Percentiles rank a stretch among this genome's conserved stretches.
Evolutionary conservation across 1,140 invertebrate species (phyloP).

Genomic region (Drosophila prosaltans): DNA sequence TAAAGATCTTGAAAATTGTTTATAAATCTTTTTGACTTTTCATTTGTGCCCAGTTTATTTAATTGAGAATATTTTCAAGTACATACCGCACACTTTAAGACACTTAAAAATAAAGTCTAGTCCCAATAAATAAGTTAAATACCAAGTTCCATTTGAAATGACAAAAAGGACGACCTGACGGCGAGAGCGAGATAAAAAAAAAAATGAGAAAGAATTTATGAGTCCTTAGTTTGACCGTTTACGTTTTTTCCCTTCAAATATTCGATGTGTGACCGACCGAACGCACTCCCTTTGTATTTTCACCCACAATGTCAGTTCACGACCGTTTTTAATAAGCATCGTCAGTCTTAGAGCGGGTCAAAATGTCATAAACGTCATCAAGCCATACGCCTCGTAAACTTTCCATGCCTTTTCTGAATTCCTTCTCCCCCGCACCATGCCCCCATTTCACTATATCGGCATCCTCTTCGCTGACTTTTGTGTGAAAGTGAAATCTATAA

Average conservation of each 20-base stretch:
- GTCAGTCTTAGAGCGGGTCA: constrained; percentile 50
- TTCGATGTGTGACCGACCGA: too few species aligned
- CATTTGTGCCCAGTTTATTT: too few species aligned
- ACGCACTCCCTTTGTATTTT: neutral
- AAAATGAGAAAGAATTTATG: neutral
- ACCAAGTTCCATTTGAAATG: neutral
- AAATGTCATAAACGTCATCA: constrained; percentile 69
- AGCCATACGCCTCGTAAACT: constrained; percentile 57
- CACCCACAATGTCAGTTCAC: neutral
- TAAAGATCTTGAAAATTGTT: too few species aligned
- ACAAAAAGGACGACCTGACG: neutral
- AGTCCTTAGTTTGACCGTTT: neutral
- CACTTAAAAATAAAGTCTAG: too few species aligned
- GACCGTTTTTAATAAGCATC: constrained; percentile 60
- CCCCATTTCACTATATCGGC: neutral
- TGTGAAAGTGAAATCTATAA: constrained; percentile 72
- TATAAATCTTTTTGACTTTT: too few species aligned
- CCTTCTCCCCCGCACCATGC: neutral
- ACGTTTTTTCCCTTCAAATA: neutral
- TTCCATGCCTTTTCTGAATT: constrained; percentile 18
- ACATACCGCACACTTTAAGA: too few species aligned
- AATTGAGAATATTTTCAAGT: too few species aligned
- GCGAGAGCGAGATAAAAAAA: too few species aligned
- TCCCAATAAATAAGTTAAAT: constrained; percentile 10
- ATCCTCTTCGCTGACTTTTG: neutral